Evolutionary conservation across 2,797 vertebrate species (phyloP), one percentile per base, ranked within the genome.

Genomic region (Buceros bicornis): DNA sequence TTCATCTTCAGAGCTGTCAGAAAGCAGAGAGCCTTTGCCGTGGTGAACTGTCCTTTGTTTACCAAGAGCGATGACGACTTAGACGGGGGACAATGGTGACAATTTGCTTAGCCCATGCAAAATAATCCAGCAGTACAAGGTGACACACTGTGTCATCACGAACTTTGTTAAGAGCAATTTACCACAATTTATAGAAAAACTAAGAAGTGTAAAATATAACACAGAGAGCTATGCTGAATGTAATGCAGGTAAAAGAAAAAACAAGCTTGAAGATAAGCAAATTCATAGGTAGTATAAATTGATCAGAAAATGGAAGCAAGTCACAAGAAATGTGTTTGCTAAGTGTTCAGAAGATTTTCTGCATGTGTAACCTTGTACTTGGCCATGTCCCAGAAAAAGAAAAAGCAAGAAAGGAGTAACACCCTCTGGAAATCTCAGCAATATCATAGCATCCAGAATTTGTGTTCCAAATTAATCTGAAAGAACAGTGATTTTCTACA

Each of bases 1-100:
- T 94, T 95, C 91, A 95, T 95, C 64, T 82, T 57, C 48, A 79
- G 91, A 77, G 73, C 69, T 93, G 94, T 82, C 82, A 94, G 61
- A 79, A 88, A 86, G 28, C 57, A 1, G 42, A 53, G 20, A 87
- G 71, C 10, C 50, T 43, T 80, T 9, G 3, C 74, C 14, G 4
- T 4, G 6, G 66, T 24, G 21, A 86, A 67, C 33, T 10, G 1
- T 48, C 45, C 53, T 90, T 93, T 87, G 76, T 91, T 95, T 89
- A 72, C 80, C 84, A 65, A 70, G 58, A 91, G 37, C 19, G 70
- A 90, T 37, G 43, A 54, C 6, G 31, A 90, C 35, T 67, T 71
- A 65, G n/a, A 84, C 4, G 24, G 62, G 56, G 33, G 33, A 33
- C 33, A 33, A 33, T 33, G 33, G 33, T 33, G 33, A 33, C 33